Evolutionary conservation across 2,113 vertebrate genomes (phyloP), one percentile per base, ranked within the genome.

Genomic region (Equus quagga): DNA sequence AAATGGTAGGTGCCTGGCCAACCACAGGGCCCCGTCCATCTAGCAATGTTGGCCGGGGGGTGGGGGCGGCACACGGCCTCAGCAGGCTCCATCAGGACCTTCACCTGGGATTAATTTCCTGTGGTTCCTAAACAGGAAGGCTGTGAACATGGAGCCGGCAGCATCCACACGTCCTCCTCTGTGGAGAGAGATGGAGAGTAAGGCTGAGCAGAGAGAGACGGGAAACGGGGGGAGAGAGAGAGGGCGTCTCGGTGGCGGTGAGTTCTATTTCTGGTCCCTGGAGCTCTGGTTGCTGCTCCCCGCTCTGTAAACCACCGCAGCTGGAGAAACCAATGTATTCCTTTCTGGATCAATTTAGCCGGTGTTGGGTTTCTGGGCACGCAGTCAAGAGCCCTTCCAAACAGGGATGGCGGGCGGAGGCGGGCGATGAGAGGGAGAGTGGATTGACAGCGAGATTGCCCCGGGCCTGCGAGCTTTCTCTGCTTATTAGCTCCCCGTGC

Each of bases 381-480:
- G 28, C 41, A 92, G 8, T 67, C 60, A 65, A 41, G 28, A 69
- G 33, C 80, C 24, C 36, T 93, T 60, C 12, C 49, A 28, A 81
- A 51, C 12, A 81, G 56, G 62, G 62, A 58, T 41, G 73, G 65
- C 58, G 12, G 33, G 21, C 19, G 28, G 49, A 26, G 41, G 26
- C 36, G n/a, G 36, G 26, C 15, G n/a, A 13, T 18, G 51, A 73
- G 85, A 46, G 56, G 41, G 49, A 89, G 64, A 69, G 49, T 67
- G 49, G 82, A 62, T 41, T 49, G 92, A 95, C 58, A 70, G 75
- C 51, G 67, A 51, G 91, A 51, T 51, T 89, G 73, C 76, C 83
- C 87, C 70, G 88, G 65, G 76, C 56, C 89, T 65, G 17, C 23
- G 91, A 96, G 92, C 65, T 95, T 94, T 96, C 89, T 93, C 23